These are phyloP conservation scores for Lepidurus apus DNA, from an alignment of 1,140 invertebrate genomes.

Conservation along the genomic window DNA sequence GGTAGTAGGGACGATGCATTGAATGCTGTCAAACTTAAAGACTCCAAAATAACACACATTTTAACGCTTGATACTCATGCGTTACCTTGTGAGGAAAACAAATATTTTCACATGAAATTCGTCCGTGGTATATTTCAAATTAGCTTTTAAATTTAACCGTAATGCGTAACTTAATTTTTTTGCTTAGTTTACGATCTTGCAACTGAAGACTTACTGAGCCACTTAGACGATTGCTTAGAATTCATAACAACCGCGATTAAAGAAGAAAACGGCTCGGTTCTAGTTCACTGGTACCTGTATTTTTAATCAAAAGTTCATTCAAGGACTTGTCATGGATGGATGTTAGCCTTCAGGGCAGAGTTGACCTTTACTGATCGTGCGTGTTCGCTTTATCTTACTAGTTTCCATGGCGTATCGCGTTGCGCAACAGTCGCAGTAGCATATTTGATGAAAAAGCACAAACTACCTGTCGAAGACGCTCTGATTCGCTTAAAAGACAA, in stretches of 20 bases:
- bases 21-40: not conserved
- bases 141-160: no score
- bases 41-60: not conserved
- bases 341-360: no score
- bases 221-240: not conserved
- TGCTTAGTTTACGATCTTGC: not conserved
- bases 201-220: not conserved
- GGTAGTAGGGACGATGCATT: not conserved
- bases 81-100: not conserved
- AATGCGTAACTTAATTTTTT: not conserved
- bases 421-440: not conserved
- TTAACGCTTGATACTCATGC: not conserved
- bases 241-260: not conserved
- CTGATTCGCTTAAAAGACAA: not conserved
- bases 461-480: not conserved
- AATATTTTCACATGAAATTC: not conserved
- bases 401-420: not conserved
- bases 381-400: not conserved
- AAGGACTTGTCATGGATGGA: not conserved
- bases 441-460: constrained; percentile 5
- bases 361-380: no score
- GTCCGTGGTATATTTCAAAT: not conserved
- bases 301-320: not conserved
- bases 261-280: not conserved
- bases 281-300: not conserved